Evolutionary conservation across 1,140 invertebrate species (phyloP), one percentile per base, ranked within the genome.

Genomic region (Goniozus legneri): DNA sequence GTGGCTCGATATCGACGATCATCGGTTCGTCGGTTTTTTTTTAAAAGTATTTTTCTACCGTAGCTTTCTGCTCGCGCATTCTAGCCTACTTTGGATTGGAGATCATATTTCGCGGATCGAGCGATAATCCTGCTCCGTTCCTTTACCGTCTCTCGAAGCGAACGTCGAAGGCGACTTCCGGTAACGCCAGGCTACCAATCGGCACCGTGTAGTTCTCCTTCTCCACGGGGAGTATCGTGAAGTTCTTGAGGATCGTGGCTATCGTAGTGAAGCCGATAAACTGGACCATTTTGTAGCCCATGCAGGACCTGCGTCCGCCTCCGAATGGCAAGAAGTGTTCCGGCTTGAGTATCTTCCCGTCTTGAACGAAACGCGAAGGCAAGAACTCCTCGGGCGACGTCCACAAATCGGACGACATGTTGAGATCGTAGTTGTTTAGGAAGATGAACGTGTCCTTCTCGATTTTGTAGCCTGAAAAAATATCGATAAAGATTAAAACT

Each of bases 321-420:
- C 89, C 89, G 71, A 94, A 95, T 0, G 92, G 92, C 14, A 94
- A 74, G 60, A 92, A 95, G 65, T 90, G 82, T 1, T 87, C 76
- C 3, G 78, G 75, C 31, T 77, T 79, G 0, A 66, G 20, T 0
- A 81, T 52, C 46, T 55, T 50, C 46, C 59, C 90, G 67, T 64
- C 84, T 77, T 10, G 89, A 84, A 60, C 82, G 73, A 76, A 93
- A 90, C 63, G 81, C 71, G 50, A 82, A 58, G 7, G 92, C 84
- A 46, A 84, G 71, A 75, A 75, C 31, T 16, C 79, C 1, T 64
- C 47, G 0, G 72, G 71, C 2, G 61, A 52, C 0, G 30, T 73
- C 91, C 91, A 95, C 31, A 86, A 80, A 21, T 85, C 76, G 0
- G 81, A 71, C 10, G 84, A 86, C 62, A 83, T 86, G 65, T 94